Evolutionary conservation across 2,797 vertebrate species (phyloP), one percentile per base, ranked within the genome.

Genomic region (Melanogrammus aeglefinus): DNA sequence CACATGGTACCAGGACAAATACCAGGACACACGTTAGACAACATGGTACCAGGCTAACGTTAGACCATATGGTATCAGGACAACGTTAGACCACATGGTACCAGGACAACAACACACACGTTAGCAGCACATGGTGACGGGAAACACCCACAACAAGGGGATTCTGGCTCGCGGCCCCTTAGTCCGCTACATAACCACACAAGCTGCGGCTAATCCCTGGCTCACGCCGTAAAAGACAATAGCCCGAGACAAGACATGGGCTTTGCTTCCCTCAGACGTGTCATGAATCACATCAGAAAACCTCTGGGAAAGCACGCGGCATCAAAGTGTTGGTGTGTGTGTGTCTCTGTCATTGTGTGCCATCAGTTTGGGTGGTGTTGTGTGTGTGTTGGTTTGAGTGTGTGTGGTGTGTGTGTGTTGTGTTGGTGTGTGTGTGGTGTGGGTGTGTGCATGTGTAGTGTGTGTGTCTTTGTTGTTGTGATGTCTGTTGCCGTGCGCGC

Each of bases 121-220:
- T 57, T 57, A 57, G 12, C 39, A 13, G 1, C 41, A 44, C 38
- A 10, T 39, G 38, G 38, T 39, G 8, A 8, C 38, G 13, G 41
- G 41, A 44, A 0, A n/a, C 18, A 57, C 21, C 51, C 21, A 57
- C 57, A 63, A 63, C 57, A 66, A 27, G 63, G 63, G 14, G 3
- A 27, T 6, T 66, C 63, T 27, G n/a, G 63, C 63, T 78, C 76
- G 47, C 27, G 36, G 39, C 75, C 80, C 79, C 86, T 86, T 91
- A 74, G 88, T 86, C 86, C 83, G 29, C 31, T 27, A 27, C 73
- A 71, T 77, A 38, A 80, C 38, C 8, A 57, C 33, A 16, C 35
- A 10, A 21, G 74, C 33, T 12, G 73, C 14, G 69, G 76, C 38
- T 90, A 91, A 91, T 89, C 88, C 77, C 51, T 76, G 31, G 13